Evolutionary conservation across 1,140 invertebrate species (phyloP), one percentile per base, ranked within the genome.

Genomic region (Drosophila grimshawi): DNA sequence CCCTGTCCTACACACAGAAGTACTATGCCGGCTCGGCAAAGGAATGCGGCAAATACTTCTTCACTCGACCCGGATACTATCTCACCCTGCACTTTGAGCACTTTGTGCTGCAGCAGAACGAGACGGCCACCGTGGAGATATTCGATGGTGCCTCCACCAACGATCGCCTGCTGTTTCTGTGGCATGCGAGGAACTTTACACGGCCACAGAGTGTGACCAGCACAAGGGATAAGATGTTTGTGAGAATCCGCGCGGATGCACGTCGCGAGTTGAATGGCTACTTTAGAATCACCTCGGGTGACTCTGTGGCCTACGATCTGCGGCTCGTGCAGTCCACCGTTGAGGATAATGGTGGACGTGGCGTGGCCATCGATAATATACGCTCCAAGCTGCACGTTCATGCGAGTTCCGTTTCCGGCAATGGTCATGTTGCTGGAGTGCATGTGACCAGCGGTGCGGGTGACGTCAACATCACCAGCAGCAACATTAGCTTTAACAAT

Each of bases 381-480:
- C 94, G 97, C 83, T 97, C 96, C 2, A 95, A 96, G 76, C 85
- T 98, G 5, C 95, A 97, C 92, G 94, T 97, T 55, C 96, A 97
- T 77, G 94, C 95, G 11, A 96, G 96, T 1, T 95, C 95, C 0
- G 94, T 99, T n/a, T 96, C 96, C 1, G 96, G 96, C 67, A 98
- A 98, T 86, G 95, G 96, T 71, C 96, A 98, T 85, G 95, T 97
- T 5, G 97, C 97, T 5, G 98, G 98, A 2, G 93, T 99, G 5
- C 97, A 98, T 83, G 94, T 99, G 3, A 93, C 95, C 0, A 95
- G 94, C 71, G 98, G 98, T 0, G 96, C 96, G 1, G 97, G 97
- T n/a, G 96, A 98, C 86, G 95, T 99, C 0, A 98, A 99, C 83
- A 94, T 99, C 2, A 98, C 98, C 4, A 95, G 96, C 75, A 97